A percentile compares a stretch with the other conserved stretches of the same genome.
phyloP scores from a whole-genome alignment of 2,888 invertebrate genomes.

The Phasia obesa region DNA sequence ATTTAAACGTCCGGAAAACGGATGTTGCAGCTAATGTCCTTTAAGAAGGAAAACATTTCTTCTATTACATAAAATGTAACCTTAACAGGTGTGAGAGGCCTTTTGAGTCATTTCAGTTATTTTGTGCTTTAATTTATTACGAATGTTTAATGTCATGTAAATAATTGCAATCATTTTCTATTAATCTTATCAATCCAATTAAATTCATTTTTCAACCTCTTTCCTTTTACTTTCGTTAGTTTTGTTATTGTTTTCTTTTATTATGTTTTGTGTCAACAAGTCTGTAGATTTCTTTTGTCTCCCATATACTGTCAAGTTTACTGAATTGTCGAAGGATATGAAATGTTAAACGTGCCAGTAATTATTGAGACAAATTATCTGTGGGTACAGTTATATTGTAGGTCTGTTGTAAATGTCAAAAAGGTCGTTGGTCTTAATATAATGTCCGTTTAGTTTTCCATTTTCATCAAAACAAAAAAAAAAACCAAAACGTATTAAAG shows the following conservation, averaged over 20 bases:
- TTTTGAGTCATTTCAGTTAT: not conserved
- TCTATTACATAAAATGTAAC: not conserved
- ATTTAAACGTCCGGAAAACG: slow-evolving; percentile 66
- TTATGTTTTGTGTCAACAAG: slow-evolving; percentile 55
- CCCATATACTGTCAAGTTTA: slow-evolving; percentile 33
- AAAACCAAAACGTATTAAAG: slow-evolving; percentile 51
- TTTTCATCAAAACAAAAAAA: not conserved
- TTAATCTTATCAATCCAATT: slow-evolving; percentile 81
- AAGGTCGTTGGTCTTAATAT: slow-evolving; percentile 53
- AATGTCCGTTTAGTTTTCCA: slow-evolving; percentile 10
- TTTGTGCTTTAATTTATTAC: slow-evolving; percentile 18
- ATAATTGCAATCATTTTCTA: slow-evolving; percentile 77
- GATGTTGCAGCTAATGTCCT: slow-evolving; percentile 39
- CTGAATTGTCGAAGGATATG: not conserved
- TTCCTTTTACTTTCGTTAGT: slow-evolving; percentile 16
- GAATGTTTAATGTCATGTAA: slow-evolving; percentile 75
- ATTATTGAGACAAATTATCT: slow-evolving; percentile 80
- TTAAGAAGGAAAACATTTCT: not conserved
- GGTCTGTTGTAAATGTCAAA: slow-evolving; percentile 68
- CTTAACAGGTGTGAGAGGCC: slow-evolving; percentile 15
- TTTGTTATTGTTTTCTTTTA: slow-evolving; percentile 4
- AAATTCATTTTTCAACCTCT: slow-evolving; percentile 73
- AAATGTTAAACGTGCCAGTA: slow-evolving; percentile 71
- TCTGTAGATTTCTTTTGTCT: slow-evolving; percentile 37
- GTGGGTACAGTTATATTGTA: slow-evolving; percentile 48